phyloP scores from a whole-genome alignment of 2,888 invertebrate genomes.

The Dendrolimus houi region DNA sequence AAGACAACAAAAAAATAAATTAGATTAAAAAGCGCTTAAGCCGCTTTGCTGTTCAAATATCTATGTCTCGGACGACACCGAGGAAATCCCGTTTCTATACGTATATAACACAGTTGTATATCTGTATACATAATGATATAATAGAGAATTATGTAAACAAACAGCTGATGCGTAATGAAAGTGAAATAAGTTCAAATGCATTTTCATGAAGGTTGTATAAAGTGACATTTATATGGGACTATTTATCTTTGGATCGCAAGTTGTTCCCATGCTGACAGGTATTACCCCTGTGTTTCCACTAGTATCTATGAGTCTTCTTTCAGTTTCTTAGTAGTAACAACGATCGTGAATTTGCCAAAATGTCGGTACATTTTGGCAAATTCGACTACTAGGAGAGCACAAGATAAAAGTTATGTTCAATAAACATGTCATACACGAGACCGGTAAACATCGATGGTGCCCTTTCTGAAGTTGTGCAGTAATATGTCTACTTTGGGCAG shows the following conservation, averaged over 20 bases:
- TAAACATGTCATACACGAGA: too few species aligned
- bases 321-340: too few species aligned
- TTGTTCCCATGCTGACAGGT: too few species aligned
- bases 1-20: slow-evolving; percentile 4
- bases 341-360: too few species aligned
- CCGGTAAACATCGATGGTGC: too few species aligned
- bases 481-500: too few species aligned
- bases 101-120: slow-evolving; percentile 17
- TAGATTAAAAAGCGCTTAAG: slow-evolving; percentile 33
- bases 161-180: slow-evolving; percentile 57
- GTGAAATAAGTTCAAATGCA: slow-evolving; percentile 18
- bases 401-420: too few species aligned
- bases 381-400: too few species aligned
- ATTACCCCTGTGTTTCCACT: too few species aligned
- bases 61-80: slow-evolving; percentile 48
- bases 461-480: too few species aligned
- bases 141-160: slow-evolving; percentile 54
- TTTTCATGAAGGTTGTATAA: background rate
- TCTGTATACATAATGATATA: slow-evolving; percentile 34
- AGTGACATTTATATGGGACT: background rate
- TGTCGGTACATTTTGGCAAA: too few species aligned
- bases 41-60: slow-evolving; percentile 28
- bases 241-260: background rate
- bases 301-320: too few species aligned
- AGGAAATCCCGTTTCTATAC: slow-evolving; percentile 44